Conservation (phyloP, 2,797 vertebrate species). For the Holocentrus rufus region DNA sequence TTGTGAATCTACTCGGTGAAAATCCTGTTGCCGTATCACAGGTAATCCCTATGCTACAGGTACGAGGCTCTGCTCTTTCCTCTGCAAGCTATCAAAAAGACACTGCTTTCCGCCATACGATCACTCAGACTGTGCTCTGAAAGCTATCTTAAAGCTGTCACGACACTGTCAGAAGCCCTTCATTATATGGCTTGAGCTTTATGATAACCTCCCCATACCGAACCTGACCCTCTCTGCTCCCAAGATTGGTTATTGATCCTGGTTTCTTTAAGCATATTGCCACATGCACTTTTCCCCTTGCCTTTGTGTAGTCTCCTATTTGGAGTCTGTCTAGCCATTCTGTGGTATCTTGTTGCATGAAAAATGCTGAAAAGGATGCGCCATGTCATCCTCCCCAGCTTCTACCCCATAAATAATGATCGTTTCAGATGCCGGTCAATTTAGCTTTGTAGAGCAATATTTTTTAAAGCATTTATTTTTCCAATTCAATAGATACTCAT, state of each 20-base stretch:
- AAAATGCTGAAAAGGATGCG: constrained; percentile 77
- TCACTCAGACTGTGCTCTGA: constrained; percentile 7
- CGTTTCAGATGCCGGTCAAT: constrained; percentile 62
- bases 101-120: not conserved
- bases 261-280: constrained; percentile 74
- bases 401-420: constrained; percentile 72
- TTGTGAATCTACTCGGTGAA: constrained; percentile 1
- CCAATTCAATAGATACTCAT: constrained; percentile 69
- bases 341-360: constrained; percentile 72
- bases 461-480: constrained; percentile 75
- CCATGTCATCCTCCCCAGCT: constrained; percentile 62
- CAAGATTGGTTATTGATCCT: constrained; percentile 85
- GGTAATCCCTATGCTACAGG: not conserved
- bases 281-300: constrained; percentile 46
- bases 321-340: constrained; percentile 30
- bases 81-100: not conserved
- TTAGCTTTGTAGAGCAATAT: constrained; percentile 74
- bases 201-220: constrained; percentile 70
- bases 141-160: constrained; percentile 36
- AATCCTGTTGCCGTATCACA: not conserved
- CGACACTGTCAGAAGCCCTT: constrained; percentile 39
- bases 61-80: constrained; percentile 20
- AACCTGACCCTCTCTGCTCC: constrained; percentile 71
- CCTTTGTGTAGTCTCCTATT: constrained; percentile 39
- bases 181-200: constrained; percentile 60